Evolutionary conservation across 2,888 invertebrate species (phyloP), one percentile per base, ranked within the genome.

Genomic region (Coenonympha glycerion): DNA sequence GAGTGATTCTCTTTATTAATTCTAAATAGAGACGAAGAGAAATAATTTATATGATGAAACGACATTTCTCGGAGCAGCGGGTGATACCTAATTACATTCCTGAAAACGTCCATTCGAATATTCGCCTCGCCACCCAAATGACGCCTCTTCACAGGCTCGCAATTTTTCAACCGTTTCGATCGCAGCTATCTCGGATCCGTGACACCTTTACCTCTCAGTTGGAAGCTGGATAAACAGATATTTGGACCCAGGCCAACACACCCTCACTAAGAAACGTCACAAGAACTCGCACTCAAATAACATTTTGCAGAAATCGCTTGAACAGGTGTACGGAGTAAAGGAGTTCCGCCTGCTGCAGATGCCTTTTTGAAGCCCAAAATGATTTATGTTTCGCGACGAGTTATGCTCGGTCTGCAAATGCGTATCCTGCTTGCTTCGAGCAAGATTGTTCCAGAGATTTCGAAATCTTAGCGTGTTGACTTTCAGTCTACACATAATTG

Each of bases 171-270:
- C 21, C 37, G 22, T 41, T 41, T 41, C 9, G 40, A 55, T 47
- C 39, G 30, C 31, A 41, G 26, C 46, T 56, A 37, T 45, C 46
- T 47, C 26, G 39, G 47, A 53, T 48, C 47, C 33, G 49, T 44
- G 47, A 52, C 52, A 50, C 46, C 53, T 54, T 49, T 45, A 40
- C 33, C 49, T 57, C 49, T 52, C 45, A 56, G 50, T 54, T 54
- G 36, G 52, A n/a, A 41, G 50, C 42, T 44, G 44, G 53, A 58
- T 56, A 58, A 58, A 54, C 52, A 58, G 39, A 54, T 50, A 49
- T 53, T 54, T 58, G 55, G 57, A 51, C 8, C 6, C 4, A 19
- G 5, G 47, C 58, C 58, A 58, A 49, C 46, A 16, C 33, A 55
- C 37, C 47, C 51, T 51, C 49, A 55, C 47, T 52, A 52, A 52